Evolutionary conservation across 2,113 vertebrate genomes (phyloP).

Genomic region (Pluvialis apricaria): DNA sequence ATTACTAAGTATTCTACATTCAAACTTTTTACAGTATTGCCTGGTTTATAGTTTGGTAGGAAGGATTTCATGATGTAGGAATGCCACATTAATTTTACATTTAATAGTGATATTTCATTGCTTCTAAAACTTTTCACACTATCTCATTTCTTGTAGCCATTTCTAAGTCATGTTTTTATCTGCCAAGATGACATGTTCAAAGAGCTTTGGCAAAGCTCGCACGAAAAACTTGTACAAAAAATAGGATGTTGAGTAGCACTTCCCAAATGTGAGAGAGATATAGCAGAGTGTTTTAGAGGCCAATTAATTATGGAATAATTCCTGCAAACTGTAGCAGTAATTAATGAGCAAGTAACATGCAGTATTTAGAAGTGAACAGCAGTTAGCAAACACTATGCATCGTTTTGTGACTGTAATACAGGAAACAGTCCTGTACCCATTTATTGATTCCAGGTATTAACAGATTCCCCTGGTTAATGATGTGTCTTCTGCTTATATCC

Average conservation of each 20-base stretch:
- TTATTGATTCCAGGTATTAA: not conserved
- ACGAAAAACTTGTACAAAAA: not conserved
- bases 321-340: slow-evolving; percentile 10
- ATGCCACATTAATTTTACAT: slow-evolving; percentile 34
- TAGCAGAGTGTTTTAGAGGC: slow-evolving; percentile 10
- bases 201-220: slow-evolving; percentile 23
- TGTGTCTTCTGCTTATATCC: not conserved
- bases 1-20: slow-evolving; percentile 10
- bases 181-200: slow-evolving; percentile 20
- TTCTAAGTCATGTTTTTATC: not conserved
- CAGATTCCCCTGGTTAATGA: not conserved
- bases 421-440: not conserved
- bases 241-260: not conserved
- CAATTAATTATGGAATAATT: slow-evolving; percentile 35
- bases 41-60: not conserved
- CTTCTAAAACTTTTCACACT: slow-evolving; percentile 16
- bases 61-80: slow-evolving; percentile 13
- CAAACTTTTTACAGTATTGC: not conserved
- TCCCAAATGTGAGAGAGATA: slow-evolving; percentile 16
- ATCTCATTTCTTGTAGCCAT: slow-evolving; percentile 20
- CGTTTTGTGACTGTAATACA: not conserved
- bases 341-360: not conserved
- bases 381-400: not conserved
- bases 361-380: slow-evolving; percentile 10
- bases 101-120: slow-evolving; percentile 15